phyloP scores from a whole-genome alignment of 2,113 vertebrate species.

The Callithrix jacchus region DNA sequence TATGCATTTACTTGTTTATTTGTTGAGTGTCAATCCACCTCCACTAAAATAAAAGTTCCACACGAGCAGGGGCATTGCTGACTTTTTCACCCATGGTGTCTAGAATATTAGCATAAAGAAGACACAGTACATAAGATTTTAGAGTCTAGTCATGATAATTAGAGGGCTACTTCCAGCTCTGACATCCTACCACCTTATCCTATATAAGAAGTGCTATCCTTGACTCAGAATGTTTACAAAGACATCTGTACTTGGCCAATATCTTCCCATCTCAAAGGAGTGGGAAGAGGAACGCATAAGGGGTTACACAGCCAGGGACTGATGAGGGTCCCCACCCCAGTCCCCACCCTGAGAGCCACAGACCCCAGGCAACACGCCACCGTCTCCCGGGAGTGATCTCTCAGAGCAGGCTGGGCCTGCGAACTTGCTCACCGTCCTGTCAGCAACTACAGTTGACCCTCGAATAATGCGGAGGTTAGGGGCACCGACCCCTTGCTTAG shows the following conservation, averaged over 20 bases:
- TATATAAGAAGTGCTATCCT: accelerated
- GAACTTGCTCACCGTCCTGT: background rate
- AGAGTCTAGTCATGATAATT: background rate
- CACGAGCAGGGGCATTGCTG: background rate
- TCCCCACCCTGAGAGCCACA: background rate
- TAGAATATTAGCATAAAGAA: background rate
- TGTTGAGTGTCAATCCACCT: background rate
- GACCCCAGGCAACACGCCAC: background rate
- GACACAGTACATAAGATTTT: accelerated
- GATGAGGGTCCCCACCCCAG: background rate
- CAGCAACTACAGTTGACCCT: background rate
- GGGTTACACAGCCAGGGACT: background rate
- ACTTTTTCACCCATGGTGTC: background rate
- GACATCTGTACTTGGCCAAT: background rate
- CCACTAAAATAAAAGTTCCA: background rate
- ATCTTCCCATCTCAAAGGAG: too few relatives aligned
- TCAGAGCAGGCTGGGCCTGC: background rate
- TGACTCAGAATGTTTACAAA: background rate
- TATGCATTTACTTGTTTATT: background rate
- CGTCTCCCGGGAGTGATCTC: accelerated
- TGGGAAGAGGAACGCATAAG: accelerated
- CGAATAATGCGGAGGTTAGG: background rate
- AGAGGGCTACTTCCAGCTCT: background rate
- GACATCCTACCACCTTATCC: accelerated
- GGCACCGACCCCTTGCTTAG: background rate